phyloP scores from a whole-genome alignment of 2,888 invertebrate genomes.

The Euphydryas editha region DNA sequence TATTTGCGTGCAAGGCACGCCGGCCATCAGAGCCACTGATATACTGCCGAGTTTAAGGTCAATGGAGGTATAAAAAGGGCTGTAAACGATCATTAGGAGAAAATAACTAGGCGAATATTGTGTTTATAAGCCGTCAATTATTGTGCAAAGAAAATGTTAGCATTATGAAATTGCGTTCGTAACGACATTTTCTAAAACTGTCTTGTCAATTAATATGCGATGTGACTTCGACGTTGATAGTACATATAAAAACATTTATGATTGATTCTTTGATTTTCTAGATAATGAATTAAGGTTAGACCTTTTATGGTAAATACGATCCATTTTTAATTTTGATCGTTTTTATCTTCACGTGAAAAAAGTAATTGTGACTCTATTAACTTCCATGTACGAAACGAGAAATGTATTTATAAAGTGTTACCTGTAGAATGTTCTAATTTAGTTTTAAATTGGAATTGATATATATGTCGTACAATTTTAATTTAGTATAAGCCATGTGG shows the following conservation, averaged over 20 bases:
- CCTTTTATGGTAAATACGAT: too few relatives aligned
- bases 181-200: constrained; percentile 45
- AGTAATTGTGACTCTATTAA: too few relatives aligned
- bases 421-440: too few relatives aligned
- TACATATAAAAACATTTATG: background rate
- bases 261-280: background rate
- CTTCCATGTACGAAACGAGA: too few relatives aligned
- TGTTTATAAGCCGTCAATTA: constrained; percentile 76
- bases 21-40: constrained; percentile 39
- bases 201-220: constrained; percentile 24
- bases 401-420: too few relatives aligned
- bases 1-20: constrained; percentile 47
- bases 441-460: too few relatives aligned
- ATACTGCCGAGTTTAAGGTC: constrained; percentile 61
- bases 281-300: background rate
- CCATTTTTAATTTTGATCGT: too few relatives aligned
- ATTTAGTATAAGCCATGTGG: too few relatives aligned
- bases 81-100: constrained; percentile 64
- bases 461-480: too few relatives aligned
- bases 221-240: constrained; percentile 2
- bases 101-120: constrained; percentile 56
- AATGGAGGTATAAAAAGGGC: constrained; percentile 50
- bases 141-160: constrained; percentile 68
- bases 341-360: too few relatives aligned
- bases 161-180: constrained; percentile 58